Conservation (phyloP, 2,797 vertebrate species). For the Poecilia picta region DNA sequence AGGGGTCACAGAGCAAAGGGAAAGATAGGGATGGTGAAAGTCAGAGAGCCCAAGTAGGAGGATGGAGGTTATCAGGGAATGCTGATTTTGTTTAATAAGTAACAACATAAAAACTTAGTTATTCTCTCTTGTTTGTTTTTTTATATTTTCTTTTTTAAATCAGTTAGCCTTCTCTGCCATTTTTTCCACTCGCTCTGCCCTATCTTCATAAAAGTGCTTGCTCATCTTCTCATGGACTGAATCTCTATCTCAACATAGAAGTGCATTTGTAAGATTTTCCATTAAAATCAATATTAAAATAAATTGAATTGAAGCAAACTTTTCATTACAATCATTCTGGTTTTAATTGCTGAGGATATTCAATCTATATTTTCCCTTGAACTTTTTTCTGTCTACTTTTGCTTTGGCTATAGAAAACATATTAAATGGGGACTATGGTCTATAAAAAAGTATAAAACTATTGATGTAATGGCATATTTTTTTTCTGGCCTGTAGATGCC, state of each 20-base stretch:
- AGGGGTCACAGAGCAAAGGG: slow-evolving; percentile 81
- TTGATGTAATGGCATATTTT: too few species aligned
- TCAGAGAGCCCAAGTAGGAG: slow-evolving; percentile 48
- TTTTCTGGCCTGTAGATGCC: neutral
- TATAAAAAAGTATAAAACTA: neutral
- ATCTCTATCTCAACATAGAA: slow-evolving; percentile 8
- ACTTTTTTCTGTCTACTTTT: neutral
- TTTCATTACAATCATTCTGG: neutral
- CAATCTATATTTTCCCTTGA: neutral
- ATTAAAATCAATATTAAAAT: slow-evolving; percentile 1
- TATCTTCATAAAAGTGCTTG: neutral
- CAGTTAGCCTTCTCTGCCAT: slow-evolving; percentile 23
- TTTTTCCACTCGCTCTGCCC: neutral
- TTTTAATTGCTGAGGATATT: neutral
- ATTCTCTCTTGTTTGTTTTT: slow-evolving; percentile 39
- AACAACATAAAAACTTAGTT: slow-evolving; percentile 75
- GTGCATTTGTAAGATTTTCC: neutral
- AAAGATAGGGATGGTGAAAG: slow-evolving; percentile 13
- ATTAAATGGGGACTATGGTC: neutral
- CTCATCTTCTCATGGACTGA: slow-evolving; percentile 5
- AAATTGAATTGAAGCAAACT: neutral
- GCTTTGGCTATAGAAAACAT: too few species aligned
- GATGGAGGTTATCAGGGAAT: slow-evolving; percentile 51
- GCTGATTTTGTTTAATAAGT: slow-evolving; percentile 82
- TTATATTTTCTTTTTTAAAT: slow-evolving; percentile 25